A percentile compares a stretch with the other conserved stretches of the same genome.
These are phyloP conservation scores for Lasaia peninsularis DNA, from an alignment of 1,140 invertebrate genomes.

Conservation along the genomic window DNA sequence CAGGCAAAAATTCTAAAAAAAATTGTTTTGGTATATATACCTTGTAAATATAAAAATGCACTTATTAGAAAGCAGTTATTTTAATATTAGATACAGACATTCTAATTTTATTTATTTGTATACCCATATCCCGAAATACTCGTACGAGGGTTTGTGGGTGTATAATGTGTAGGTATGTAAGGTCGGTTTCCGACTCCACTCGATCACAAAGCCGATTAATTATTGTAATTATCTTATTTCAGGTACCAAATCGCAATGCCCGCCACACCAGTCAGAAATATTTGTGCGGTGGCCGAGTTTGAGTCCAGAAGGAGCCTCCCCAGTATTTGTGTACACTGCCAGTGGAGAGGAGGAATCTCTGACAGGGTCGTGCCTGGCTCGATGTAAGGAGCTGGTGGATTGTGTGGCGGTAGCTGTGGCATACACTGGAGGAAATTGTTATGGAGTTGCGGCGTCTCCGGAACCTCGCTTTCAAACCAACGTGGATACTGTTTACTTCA, in stretches of 20 bases:
- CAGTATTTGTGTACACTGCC: constrained; percentile 63
- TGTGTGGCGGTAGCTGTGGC: constrained; percentile 51
- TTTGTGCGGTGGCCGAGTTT: constrained; percentile 63
- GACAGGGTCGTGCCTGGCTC: constrained; percentile 49
- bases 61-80: no score
- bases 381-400: constrained; percentile 53
- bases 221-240: constrained; percentile 3
- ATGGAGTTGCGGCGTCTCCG: constrained; percentile 40
- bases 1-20: no score
- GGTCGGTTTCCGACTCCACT: neutral
- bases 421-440: constrained; percentile 53
- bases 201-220: no score
- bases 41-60: no score
- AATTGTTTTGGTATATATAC: no score
- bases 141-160: no score
- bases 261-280: constrained; percentile 27
- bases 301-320: constrained; percentile 39
- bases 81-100: no score
- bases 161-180: no score
- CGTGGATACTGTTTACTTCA: constrained; percentile 65
- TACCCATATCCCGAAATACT: no score
- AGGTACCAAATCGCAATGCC: constrained; percentile 37
- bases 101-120: no score
- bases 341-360: constrained; percentile 61
- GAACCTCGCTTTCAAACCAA: constrained; percentile 43